A percentile compares a stretch with the other conserved stretches of the same genome.
Conservation (phyloP, 2,888 invertebrate genomes). For the Magallana nippona region DNA sequence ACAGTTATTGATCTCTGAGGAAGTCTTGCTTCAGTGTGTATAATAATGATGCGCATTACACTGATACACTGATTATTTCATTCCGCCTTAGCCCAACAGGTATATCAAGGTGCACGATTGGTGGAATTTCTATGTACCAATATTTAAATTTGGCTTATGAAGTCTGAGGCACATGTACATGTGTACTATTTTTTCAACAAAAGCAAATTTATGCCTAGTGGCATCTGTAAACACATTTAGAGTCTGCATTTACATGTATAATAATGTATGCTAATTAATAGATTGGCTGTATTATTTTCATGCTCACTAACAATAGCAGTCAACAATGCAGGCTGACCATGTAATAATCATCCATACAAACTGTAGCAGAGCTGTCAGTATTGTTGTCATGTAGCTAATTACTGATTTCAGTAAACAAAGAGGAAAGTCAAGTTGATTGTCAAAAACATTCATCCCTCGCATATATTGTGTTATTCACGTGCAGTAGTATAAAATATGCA, state of each 20-base stretch:
- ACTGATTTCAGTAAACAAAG: too few species aligned
- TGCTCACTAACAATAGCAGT: not conserved
- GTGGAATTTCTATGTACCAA: too few species aligned
- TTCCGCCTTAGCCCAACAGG: not conserved
- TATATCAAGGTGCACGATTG: not conserved
- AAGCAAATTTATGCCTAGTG: not conserved
- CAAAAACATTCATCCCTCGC: too few species aligned
- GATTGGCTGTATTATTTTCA: not conserved
- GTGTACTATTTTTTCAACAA: not conserved
- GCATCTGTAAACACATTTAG: not conserved
- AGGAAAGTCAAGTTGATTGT: too few species aligned
- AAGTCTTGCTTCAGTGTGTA: not conserved
- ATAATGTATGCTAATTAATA: not conserved
- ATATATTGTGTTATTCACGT: too few species aligned
- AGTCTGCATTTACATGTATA: slow-evolving; percentile 3
- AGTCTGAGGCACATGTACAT: too few species aligned
- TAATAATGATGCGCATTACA: not conserved
- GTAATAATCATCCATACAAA: too few species aligned
- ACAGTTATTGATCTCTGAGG: not conserved
- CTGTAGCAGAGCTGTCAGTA: not conserved
- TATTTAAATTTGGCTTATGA: too few species aligned
- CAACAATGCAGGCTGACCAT: too few species aligned
- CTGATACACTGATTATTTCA: not conserved
- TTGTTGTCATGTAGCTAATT: not conserved
- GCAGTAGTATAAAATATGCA: too few species aligned